phyloP scores from a whole-genome alignment of 2,113 vertebrate species.

The Prietella phreatophila region DNA sequence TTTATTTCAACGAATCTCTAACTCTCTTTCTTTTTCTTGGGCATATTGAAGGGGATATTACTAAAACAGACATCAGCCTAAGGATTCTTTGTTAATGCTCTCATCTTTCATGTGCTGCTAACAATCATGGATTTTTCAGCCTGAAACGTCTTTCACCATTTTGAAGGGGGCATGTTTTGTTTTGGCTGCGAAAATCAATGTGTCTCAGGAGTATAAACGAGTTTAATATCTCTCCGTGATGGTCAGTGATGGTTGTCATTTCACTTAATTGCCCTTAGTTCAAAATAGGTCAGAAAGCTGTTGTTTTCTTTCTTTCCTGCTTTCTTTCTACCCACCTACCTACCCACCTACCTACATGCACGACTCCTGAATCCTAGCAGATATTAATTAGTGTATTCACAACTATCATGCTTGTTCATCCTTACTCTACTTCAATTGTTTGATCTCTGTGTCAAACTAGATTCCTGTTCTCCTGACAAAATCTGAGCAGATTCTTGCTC shows the following conservation, averaged over 20 bases:
- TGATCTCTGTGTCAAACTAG: neutral
- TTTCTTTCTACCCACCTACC: neutral
- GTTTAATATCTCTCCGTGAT: slow-evolving; percentile 45
- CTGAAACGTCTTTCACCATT: slow-evolving; percentile 28
- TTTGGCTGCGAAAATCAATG: slow-evolving; percentile 48
- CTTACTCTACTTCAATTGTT: neutral
- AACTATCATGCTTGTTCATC: neutral
- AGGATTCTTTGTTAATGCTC: slow-evolving; percentile 19
- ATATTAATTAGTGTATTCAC: neutral
- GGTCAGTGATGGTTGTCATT: slow-evolving; percentile 46
- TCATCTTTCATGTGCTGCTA: slow-evolving; percentile 27
- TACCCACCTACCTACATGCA: neutral
- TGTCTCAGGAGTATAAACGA: slow-evolving; percentile 18
- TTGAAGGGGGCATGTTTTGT: slow-evolving; percentile 31
- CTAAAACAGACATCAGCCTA: slow-evolving; percentile 31
- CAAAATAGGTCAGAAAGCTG: neutral
- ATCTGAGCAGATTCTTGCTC: slow-evolving; percentile 13
- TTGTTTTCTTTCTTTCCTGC: neutral
- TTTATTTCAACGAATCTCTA: neutral
- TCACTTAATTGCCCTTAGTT: slow-evolving; percentile 45
- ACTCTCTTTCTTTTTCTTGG: neutral
- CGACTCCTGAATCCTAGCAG: neutral
- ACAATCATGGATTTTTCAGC: slow-evolving; percentile 38
- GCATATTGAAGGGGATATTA: slow-evolving; percentile 41
- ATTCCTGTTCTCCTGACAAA: slow-evolving; percentile 6